Base-by-base conservation (phyloP, 64 coral and sea anemone species). In the Montipora efflorescens region DNA sequence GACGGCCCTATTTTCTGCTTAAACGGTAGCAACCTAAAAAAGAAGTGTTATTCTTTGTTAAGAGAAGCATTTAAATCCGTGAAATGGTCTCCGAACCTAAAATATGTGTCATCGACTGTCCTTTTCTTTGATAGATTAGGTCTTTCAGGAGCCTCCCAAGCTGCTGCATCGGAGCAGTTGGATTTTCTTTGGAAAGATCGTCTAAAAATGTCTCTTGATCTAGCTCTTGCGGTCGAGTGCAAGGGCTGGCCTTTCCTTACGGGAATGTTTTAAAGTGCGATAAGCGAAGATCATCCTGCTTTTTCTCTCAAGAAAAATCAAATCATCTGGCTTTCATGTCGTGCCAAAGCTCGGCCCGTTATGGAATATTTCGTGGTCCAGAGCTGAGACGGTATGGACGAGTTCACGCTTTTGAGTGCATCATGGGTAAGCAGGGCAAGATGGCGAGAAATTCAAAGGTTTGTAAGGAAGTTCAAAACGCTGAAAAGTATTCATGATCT, bases 31-130 rank as follows among this genome's bases (percentile, higher is more conserved):
- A 84, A n/a, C 7, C 36, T 84, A 3, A 84, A 84, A 45, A 43
- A 84, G 82, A 84, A 14, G 36, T 84, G 68, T 69, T 84, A 69
- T 70, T 84, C 61, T 1, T 84, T 84, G 59, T 16, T 70, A 48
- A 84, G 82, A 84, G 82, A 84, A 62, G 82, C 82, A n/a, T 84
- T 84, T 48, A 84, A 70, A 84, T 69, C 62, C 28, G 64, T 84
- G 43, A 20, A 14, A 67, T 84, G 82, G 82, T 43, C 82, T 84
- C 25, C 10, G 3, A 70, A 84, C 64, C 14, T 84, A 20, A 84
- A 84, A n/a, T 49, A 69, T 3, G 28, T 84, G 13, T 67, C 82
- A 7, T 84, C 82, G 1, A 70, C 82, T n/a, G 82, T 64, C 15
- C 44, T 69, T 48, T 45, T 62, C 25, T 84, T 84, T 69, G 62